Conservation (phyloP, 2,888 invertebrate species). For the Eupithecia vulgata region DNA sequence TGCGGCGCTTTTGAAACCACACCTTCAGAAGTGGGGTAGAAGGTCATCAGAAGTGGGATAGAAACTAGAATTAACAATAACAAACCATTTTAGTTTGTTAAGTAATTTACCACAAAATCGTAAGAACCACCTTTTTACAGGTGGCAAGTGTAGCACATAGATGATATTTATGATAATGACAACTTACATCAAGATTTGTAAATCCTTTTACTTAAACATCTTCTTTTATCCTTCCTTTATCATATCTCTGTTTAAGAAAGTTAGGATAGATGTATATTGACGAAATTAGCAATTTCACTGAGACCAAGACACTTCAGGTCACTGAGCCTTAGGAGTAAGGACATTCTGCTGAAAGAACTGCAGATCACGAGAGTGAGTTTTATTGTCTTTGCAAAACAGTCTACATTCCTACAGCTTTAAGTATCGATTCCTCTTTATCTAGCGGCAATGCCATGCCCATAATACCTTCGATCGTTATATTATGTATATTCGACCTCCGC, state of each 20-base stretch:
- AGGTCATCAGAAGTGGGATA: neutral
- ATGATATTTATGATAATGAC: neutral
- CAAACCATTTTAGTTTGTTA: too few relatives aligned
- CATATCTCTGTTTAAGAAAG: too few relatives aligned
- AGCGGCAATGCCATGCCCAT: neutral
- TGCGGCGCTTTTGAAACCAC: conserved; percentile 1
- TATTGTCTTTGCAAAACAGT: neutral
- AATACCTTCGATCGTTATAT: neutral
- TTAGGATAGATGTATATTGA: too few relatives aligned
- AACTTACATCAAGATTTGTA: neutral
- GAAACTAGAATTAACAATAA: neutral
- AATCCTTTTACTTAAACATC: too few relatives aligned
- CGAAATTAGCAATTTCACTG: neutral
- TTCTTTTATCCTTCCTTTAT: too few relatives aligned
- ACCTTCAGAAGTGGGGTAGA: neutral
- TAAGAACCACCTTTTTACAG: neutral
- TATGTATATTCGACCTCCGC: neutral
- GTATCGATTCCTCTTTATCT: neutral
- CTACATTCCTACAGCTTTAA: neutral
- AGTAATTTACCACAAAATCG: neutral
- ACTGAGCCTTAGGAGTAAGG: neutral
- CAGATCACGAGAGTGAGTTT: neutral
- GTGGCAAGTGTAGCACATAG: too few relatives aligned
- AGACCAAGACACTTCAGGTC: neutral
- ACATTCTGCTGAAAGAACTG: neutral